Conservation (phyloP, 2,113 vertebrate genomes). For the Dasyornis broadbenti region DNA sequence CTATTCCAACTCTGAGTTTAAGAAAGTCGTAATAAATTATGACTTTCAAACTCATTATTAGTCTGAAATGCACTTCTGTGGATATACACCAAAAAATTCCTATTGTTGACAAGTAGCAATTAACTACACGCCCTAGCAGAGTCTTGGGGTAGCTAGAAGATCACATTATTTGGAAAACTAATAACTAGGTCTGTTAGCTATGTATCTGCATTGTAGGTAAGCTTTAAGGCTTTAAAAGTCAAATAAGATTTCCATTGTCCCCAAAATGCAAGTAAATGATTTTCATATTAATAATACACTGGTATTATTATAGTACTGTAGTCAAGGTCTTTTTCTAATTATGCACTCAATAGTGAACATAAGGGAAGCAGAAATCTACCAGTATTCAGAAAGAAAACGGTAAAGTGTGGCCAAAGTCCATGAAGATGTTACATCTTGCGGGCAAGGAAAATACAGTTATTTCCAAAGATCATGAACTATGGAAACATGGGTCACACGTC, state of each 20-base stretch:
- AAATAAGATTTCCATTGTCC: neutral
- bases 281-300: conserved; percentile 7
- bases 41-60: neutral
- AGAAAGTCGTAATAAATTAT: neutral
- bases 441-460: neutral
- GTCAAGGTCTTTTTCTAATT: neutral
- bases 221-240: neutral
- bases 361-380: neutral
- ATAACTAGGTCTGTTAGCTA: neutral
- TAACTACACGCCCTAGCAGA: neutral
- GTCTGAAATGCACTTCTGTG: neutral
- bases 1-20: neutral
- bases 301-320: neutral
- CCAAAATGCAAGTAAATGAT: neutral
- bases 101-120: neutral
- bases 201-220: neutral
- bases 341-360: neutral
- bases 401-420: neutral
- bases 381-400: neutral
- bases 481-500: neutral
- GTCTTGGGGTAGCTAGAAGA: neutral
- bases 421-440: neutral
- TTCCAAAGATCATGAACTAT: neutral
- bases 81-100: neutral
- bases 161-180: neutral